These are phyloP conservation scores for Copidosoma floridanum DNA, from an alignment of 1,140 invertebrate species.

Conservation along the genomic window DNA sequence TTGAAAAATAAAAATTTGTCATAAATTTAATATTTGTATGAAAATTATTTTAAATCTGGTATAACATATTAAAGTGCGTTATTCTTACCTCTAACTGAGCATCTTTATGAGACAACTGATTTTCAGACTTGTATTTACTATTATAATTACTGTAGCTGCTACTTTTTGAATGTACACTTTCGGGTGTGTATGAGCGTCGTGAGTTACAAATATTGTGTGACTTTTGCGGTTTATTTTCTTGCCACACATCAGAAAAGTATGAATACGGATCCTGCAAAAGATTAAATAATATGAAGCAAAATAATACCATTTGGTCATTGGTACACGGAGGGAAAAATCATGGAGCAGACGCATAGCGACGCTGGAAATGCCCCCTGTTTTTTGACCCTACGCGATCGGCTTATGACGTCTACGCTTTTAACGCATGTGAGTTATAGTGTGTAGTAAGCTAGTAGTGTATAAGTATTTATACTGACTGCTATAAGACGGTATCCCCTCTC, in stretches of 20 bases:
- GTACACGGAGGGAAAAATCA: no score
- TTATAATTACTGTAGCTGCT: slow-evolving; percentile 42
- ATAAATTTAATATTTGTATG: not conserved
- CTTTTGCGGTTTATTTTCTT: slow-evolving; percentile 47
- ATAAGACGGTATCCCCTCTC: no score
- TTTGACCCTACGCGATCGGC: no score
- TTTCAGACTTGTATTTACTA: slow-evolving; percentile 48
- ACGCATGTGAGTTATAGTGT: no score
- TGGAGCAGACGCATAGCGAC: no score
- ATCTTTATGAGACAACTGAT: slow-evolving; percentile 43
- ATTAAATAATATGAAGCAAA: no score
- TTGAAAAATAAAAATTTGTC: not conserved
- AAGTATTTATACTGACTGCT: no score
- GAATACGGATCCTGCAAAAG: slow-evolving; percentile 52
- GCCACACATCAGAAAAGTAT: slow-evolving; percentile 55
- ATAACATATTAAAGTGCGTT: not conserved
- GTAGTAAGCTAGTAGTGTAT: no score
- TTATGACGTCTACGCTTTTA: no score
- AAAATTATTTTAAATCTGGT: not conserved
- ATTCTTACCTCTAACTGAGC: slow-evolving; percentile 44
- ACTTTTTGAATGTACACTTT: slow-evolving; percentile 44
- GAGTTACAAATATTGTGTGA: slow-evolving; percentile 5
- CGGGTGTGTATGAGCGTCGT: slow-evolving; percentile 38
- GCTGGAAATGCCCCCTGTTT: no score
- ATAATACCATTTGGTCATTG: no score